These are phyloP conservation scores for Chondrilla cf. caribensis DNA, from an alignment of 37 sponge, comb jelly and placozoan species.

Conservation along the genomic window DNA sequence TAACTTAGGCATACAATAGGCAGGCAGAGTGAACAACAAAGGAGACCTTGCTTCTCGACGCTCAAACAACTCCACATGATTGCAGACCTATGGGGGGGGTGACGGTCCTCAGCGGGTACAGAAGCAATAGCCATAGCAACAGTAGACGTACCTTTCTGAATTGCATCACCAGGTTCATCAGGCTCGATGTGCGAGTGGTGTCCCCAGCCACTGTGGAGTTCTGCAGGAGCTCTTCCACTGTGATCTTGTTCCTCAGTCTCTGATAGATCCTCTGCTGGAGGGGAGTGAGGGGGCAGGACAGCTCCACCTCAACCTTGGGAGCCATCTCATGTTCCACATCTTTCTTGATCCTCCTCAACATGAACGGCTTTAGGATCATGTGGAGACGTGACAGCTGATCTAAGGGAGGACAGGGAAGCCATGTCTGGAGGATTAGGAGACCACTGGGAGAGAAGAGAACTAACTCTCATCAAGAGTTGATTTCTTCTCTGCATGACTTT, in stretches of 20 bases:
- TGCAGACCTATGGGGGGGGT: conserved; percentile 86
- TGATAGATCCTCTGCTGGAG: conserved; percentile 80
- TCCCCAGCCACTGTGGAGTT: conserved; percentile 42
- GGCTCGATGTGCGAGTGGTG: conserved; percentile 52
- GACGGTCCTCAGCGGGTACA: too few species aligned
- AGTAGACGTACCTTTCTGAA: conserved; percentile 92
- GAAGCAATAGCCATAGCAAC: too few species aligned
- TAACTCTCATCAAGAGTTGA: conserved; percentile 74
- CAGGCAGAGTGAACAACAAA: conserved; percentile 21
- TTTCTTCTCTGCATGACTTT: conserved; percentile 88
- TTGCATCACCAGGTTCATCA: conserved; percentile 97
- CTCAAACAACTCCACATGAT: conserved; percentile 96
- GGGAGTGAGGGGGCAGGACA: conserved; percentile 64
- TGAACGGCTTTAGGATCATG: conserved; percentile 96
- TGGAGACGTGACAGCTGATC: conserved; percentile 91
- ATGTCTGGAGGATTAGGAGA: too few species aligned
- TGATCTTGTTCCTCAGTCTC: conserved; percentile 76
- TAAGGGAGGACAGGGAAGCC: neutral
- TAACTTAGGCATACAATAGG: conserved; percentile 47
- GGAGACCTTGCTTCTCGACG: conserved; percentile 83
- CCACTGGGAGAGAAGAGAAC: conserved; percentile 1
- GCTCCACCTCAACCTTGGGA: conserved; percentile 84
- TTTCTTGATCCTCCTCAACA: conserved; percentile 89
- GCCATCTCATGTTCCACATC: conserved; percentile 98
- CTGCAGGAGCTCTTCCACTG: conserved; percentile 84